These are phyloP conservation scores for Calidris pygmaea DNA, from an alignment of 2,113 vertebrate genomes.

Conservation along the genomic window DNA sequence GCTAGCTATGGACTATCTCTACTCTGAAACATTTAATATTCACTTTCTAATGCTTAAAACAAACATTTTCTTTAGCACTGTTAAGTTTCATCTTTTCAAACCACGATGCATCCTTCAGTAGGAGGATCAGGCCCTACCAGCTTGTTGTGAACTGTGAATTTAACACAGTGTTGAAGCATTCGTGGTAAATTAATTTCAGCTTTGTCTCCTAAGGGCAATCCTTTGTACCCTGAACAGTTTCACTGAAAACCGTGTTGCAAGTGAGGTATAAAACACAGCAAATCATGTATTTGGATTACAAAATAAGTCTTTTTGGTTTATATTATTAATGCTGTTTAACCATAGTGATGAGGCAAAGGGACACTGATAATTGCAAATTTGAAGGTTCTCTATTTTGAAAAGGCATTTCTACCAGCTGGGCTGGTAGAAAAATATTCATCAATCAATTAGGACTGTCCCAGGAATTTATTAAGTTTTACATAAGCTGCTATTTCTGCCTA, in stretches of 20 bases:
- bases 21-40: not conserved
- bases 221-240: not conserved
- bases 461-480: slow-evolving; percentile 52
- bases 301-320: not conserved
- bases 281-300: not conserved
- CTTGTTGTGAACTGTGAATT: not conserved
- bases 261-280: not conserved
- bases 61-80: not conserved
- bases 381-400: not conserved
- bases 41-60: not conserved
- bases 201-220: not conserved
- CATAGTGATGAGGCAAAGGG: not conserved
- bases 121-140: not conserved
- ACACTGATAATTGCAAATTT: not conserved
- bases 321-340: not conserved
- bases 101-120: not conserved
- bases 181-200: not conserved
- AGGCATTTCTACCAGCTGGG: not conserved
- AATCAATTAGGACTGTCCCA: slow-evolving; percentile 18
- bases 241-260: not conserved
- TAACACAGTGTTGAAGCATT: not conserved
- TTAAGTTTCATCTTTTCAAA: not conserved
- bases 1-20: not conserved
- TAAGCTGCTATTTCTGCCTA: slow-evolving; percentile 33
- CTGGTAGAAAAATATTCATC: not conserved